phyloP scores from a whole-genome alignment of 2,797 vertebrate genomes.

The Apogon talboti region DNA sequence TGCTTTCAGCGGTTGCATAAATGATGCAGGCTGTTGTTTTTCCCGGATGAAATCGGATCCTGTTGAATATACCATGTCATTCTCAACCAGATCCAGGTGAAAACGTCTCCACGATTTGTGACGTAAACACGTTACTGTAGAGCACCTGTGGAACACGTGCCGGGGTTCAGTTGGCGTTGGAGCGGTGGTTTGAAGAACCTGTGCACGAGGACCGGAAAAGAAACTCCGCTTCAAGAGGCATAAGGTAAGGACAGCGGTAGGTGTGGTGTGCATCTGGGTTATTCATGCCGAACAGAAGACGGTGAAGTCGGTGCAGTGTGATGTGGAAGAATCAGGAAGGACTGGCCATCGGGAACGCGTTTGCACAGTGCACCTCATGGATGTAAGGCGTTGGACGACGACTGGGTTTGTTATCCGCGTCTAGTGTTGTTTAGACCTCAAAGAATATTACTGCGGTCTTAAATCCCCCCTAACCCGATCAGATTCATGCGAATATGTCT shows the following conservation, averaged over 20 bases:
- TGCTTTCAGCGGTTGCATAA: neutral
- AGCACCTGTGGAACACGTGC: slow-evolving; percentile 54
- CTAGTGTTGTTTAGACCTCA: too few relatives aligned
- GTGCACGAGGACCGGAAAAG: neutral
- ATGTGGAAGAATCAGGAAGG: neutral
- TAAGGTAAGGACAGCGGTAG: slow-evolving; percentile 33
- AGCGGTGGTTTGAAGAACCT: slow-evolving; percentile 21
- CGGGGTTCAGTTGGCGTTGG: slow-evolving; percentile 8
- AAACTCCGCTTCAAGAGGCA: slow-evolving; percentile 9
- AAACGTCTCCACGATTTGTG: slow-evolving; percentile 38
- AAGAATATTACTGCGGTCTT: too few relatives aligned
- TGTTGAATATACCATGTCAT: slow-evolving; percentile 5
- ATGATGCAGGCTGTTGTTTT: neutral
- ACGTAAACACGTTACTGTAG: slow-evolving; percentile 42
- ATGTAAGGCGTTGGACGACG: neutral
- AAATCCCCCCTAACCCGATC: too few relatives aligned
- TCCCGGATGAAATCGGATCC: slow-evolving; percentile 23
- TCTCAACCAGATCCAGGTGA: slow-evolving; percentile 36
- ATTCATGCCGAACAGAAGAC: rapidly evolving
- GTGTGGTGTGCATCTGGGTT: neutral
- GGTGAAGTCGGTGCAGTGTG: neutral
- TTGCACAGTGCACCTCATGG: neutral
- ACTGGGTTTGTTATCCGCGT: too few relatives aligned
- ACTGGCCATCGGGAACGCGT: neutral
- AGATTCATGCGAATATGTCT: too few relatives aligned